A percentile compares a stretch with the other conserved stretches of the same genome.
These are phyloP conservation scores for Herminia tarsipennalis DNA, from an alignment of 2,888 invertebrate species.

Conservation along the genomic window DNA sequence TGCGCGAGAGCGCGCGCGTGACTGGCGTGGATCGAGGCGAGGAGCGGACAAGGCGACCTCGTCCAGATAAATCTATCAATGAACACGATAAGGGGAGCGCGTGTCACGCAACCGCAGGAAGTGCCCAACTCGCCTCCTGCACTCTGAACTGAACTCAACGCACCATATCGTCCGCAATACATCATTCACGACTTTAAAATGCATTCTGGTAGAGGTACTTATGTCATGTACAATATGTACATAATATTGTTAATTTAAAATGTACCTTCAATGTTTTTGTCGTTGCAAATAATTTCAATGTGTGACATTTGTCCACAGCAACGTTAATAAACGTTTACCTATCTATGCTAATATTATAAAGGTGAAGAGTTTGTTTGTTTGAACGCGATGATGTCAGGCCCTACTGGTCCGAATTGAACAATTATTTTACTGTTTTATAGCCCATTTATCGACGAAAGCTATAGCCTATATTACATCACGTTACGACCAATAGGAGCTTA, in stretches of 20 bases:
- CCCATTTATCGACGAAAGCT: too few species aligned
- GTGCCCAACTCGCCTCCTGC: slow-evolving; percentile 68
- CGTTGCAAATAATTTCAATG: neutral
- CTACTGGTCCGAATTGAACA: too few species aligned
- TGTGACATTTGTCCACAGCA: neutral
- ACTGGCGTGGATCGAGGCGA: slow-evolving; percentile 48
- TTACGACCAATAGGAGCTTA: too few species aligned
- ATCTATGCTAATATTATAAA: too few species aligned
- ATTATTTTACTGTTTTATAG: too few species aligned
- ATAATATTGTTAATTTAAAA: neutral
- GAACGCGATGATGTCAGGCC: too few species aligned
- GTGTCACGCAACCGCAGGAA: slow-evolving; percentile 77
- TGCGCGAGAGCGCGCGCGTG: slow-evolving; percentile 48
- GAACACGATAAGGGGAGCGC: slow-evolving; percentile 79
- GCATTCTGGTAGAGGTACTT: slow-evolving; percentile 30
- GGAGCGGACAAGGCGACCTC: slow-evolving; percentile 70
- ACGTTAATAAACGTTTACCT: too few species aligned
- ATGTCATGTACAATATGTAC: neutral
- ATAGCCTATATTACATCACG: too few species aligned
- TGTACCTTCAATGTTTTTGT: neutral
- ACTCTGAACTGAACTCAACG: slow-evolving; percentile 59
- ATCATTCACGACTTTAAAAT: slow-evolving; percentile 44
- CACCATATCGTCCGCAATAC: slow-evolving; percentile 52
- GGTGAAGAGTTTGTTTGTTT: too few species aligned
- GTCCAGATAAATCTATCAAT: slow-evolving; percentile 83